Evolutionary conservation across 2,797 vertebrate species (phyloP).

Genomic region (Holocentrus rufus): DNA sequence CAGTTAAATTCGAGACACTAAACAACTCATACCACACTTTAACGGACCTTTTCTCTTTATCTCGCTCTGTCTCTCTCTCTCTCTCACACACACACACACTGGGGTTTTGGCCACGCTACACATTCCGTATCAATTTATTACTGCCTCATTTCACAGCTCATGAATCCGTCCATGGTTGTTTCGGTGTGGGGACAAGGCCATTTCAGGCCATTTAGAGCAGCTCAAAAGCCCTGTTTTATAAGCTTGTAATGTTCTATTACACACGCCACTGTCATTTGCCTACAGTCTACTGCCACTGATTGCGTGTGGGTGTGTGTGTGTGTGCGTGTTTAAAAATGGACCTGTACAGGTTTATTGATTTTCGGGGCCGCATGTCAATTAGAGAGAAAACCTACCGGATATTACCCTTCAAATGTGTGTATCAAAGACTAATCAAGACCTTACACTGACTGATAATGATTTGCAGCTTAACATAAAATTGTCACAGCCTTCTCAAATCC

Average conservation of each 20-base stretch:
- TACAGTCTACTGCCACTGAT: neutral
- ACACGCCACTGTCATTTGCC: slow-evolving; percentile 4
- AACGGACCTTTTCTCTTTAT: neutral
- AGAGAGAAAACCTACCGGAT: neutral
- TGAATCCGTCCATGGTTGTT: neutral
- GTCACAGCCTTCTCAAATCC: neutral
- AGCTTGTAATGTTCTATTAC: neutral
- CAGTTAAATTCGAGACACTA: no score
- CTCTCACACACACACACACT: neutral
- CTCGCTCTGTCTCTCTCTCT: neutral
- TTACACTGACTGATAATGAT: neutral
- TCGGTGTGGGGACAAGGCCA: neutral
- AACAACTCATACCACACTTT: neutral
- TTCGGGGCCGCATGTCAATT: neutral
- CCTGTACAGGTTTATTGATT: neutral
- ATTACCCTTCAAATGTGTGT: neutral
- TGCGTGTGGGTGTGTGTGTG: neutral
- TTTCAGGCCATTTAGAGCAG: slow-evolving; percentile 4
- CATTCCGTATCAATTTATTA: slow-evolving; percentile 21
- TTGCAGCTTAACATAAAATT: neutral
- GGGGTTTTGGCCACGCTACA: slow-evolving; percentile 1
- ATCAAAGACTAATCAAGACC: neutral
- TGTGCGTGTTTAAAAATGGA: slow-evolving; percentile 14
- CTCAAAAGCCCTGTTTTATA: slow-evolving; percentile 1
- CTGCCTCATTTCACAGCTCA: slow-evolving; percentile 20